phyloP scores from a whole-genome alignment of 2,113 vertebrate species.

The Ia io region DNA sequence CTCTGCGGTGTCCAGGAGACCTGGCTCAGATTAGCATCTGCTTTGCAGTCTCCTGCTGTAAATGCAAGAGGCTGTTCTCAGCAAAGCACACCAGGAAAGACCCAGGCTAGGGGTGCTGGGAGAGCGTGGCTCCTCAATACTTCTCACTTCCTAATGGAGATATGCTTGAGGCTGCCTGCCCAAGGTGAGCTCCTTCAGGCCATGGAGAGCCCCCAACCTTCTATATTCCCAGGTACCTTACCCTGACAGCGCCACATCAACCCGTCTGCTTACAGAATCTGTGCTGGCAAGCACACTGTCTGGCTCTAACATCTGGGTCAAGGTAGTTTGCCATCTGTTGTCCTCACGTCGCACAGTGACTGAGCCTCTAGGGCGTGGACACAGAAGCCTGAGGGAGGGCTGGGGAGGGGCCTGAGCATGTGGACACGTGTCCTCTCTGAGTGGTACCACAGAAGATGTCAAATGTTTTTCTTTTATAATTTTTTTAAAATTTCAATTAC shows the following conservation, averaged over 20 bases:
- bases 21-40: not conserved
- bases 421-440: not conserved
- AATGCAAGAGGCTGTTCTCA: not conserved
- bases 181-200: not conserved
- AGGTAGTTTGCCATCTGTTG: not conserved
- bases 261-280: not conserved
- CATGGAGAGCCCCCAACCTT: not conserved
- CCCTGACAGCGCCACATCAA: not conserved
- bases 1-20: not conserved
- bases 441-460: not conserved
- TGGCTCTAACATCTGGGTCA: not conserved
- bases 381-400: not conserved
- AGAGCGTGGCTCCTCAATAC: not conserved
- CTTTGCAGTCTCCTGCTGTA: not conserved
- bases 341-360: not conserved
- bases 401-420: not conserved
- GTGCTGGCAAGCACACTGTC: too few relatives aligned
- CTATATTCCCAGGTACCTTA: too few relatives aligned
- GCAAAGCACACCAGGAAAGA: not conserved
- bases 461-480: not conserved
- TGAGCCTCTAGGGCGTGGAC: not conserved
- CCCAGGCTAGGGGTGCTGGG: not conserved
- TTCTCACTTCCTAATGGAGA: not conserved
- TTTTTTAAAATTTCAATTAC: not conserved
- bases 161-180: rapidly evolving